Evolutionary conservation across 2,888 invertebrate species (phyloP).

Genomic region (Caenorhabditis drosophilae): DNA sequence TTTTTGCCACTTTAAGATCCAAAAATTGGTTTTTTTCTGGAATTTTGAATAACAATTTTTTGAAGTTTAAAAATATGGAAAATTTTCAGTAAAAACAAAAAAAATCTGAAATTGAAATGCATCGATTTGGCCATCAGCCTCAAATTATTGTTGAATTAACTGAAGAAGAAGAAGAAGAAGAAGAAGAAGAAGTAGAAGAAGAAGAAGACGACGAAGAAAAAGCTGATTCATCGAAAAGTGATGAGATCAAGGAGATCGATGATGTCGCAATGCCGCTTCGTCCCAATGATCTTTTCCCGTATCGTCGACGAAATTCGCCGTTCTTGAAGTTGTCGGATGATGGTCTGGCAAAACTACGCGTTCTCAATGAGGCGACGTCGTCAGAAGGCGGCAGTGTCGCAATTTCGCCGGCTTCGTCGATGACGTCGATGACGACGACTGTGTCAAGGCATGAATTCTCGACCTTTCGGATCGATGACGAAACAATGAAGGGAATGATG

Average conservation of each 20-base stretch:
- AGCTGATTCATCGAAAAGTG: no score
- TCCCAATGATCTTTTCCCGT: slow-evolving; percentile 16
- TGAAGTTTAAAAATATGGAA: background rate
- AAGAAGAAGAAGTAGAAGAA: slow-evolving; percentile 15
- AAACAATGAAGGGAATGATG: slow-evolving; percentile 35
- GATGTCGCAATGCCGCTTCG: slow-evolving; percentile 23
- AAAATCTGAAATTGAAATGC: background rate
- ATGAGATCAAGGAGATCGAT: slow-evolving; percentile 10
- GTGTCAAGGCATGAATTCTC: slow-evolving; percentile 18
- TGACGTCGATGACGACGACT: background rate
- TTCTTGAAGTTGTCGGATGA: background rate
- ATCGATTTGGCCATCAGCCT: slow-evolving; percentile 7
- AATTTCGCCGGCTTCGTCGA: background rate
- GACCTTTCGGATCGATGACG: slow-evolving; percentile 26
- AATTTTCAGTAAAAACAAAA: background rate
- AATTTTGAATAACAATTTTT: no score
- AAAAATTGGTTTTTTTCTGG: no score
- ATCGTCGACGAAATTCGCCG: slow-evolving; percentile 1
- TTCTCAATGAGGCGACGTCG: no score
- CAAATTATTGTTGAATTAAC: slow-evolving; percentile 25
- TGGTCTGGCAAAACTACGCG: background rate
- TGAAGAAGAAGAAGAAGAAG: slow-evolving; percentile 7
- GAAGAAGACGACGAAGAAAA: slow-evolving; percentile 3
- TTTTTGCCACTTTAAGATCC: no score
- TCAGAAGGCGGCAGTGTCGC: background rate